These are phyloP conservation scores for Pseudoips prasinana DNA, from an alignment of 2,888 invertebrate species.

Conservation along the genomic window DNA sequence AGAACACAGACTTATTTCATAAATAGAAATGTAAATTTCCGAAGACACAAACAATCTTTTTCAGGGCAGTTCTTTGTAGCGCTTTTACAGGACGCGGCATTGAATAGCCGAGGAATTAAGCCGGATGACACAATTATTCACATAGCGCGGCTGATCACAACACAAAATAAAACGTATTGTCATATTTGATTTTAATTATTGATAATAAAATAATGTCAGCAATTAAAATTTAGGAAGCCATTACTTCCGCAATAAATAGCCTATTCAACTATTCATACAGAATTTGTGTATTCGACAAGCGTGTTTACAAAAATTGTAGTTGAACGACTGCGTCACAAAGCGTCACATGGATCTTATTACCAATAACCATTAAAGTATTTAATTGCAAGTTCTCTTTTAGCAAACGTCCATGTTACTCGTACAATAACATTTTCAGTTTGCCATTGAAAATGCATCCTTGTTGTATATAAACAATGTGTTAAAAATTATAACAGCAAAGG, in stretches of 20 bases:
- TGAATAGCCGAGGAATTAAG: slow-evolving; percentile 49
- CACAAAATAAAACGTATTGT: slow-evolving; percentile 36
- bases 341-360: slow-evolving; percentile 49
- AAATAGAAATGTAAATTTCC: slow-evolving; percentile 23
- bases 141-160: slow-evolving; percentile 42
- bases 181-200: slow-evolving; percentile 50
- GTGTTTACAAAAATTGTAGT: slow-evolving; percentile 82
- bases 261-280: slow-evolving; percentile 69
- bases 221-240: slow-evolving; percentile 82
- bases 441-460: slow-evolving; percentile 62
- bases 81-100: slow-evolving; percentile 63
- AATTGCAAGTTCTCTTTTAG: slow-evolving; percentile 49
- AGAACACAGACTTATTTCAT: slow-evolving; percentile 26
- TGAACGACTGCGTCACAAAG: slow-evolving; percentile 59
- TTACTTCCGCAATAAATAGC: slow-evolving; percentile 83
- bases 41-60: slow-evolving; percentile 44
- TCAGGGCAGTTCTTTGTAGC: slow-evolving; percentile 63
- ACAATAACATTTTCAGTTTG: slow-evolving; percentile 31
- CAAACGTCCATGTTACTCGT: slow-evolving; percentile 32
- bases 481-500: slow-evolving; percentile 52
- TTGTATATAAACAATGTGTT: slow-evolving; percentile 48
- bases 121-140: slow-evolving; percentile 64
- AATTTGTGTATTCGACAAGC: slow-evolving; percentile 80
- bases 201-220: slow-evolving; percentile 61
- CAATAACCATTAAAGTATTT: slow-evolving; percentile 47